Conservation (phyloP, 2,113 vertebrate species). For the Himantopus leucocephalus region DNA sequence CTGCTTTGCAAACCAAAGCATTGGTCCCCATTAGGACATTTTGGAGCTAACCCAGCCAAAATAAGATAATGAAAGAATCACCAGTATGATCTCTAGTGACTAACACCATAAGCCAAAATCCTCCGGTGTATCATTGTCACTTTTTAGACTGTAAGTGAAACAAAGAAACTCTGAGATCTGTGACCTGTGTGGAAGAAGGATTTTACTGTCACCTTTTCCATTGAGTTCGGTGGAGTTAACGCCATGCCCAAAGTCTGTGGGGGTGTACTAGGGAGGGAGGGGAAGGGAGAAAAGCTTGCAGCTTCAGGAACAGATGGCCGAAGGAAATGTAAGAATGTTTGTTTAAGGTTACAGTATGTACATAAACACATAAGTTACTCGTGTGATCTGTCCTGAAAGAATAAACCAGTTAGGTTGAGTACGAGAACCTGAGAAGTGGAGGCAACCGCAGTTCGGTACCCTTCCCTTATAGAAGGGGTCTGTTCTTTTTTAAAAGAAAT, state of each 20-base stretch:
- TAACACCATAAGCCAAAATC: neutral
- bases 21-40: neutral
- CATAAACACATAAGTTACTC: neutral
- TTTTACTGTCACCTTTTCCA: neutral
- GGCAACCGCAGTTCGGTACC: neutral
- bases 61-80: neutral
- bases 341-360: constrained; percentile 26
- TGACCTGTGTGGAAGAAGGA: neutral
- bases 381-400: neutral
- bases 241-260: neutral
- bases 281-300: neutral
- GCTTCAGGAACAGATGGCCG: constrained; percentile 9
- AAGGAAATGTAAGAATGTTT: constrained; percentile 22
- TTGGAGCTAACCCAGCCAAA: neutral
- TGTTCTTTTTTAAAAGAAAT: neutral
- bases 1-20: neutral
- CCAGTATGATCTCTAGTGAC: neutral
- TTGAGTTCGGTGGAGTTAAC: neutral
- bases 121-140: neutral
- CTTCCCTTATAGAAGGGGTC: neutral
- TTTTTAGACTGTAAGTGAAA: neutral
- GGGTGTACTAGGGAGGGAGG: neutral
- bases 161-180: neutral
- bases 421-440: neutral
- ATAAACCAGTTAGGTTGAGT: neutral